phyloP scores from a whole-genome alignment of 1,140 invertebrate genomes.

The Sarcophaga bullata region DNA sequence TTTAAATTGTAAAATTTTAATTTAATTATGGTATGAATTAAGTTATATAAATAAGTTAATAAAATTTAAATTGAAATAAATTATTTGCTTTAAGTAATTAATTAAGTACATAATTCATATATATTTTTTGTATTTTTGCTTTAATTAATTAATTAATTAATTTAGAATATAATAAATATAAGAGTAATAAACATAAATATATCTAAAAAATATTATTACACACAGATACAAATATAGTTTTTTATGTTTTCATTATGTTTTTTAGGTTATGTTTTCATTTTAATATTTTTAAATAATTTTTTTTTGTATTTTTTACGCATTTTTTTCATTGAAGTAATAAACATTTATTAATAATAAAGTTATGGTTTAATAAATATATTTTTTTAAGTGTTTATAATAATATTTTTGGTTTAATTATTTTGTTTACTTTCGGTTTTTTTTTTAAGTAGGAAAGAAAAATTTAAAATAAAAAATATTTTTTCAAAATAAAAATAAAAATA shows the following conservation, averaged over 20 bases:
- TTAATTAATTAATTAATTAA: slow-evolving; percentile 38
- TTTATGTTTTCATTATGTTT: slow-evolving; percentile 29
- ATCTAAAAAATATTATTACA: slow-evolving; percentile 40
- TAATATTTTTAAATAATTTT: not conserved
- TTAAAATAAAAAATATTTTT: slow-evolving; percentile 20
- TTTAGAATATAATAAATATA: slow-evolving; percentile 41
- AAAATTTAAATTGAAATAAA: slow-evolving; percentile 46
- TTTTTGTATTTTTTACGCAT: slow-evolving; percentile 1
- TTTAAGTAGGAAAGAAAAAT: not conserved
- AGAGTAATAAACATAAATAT: slow-evolving; percentile 41
- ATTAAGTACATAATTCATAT: slow-evolving; percentile 38
- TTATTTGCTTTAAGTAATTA: slow-evolving; percentile 37
- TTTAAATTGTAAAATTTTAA: not conserved
- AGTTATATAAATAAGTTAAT: slow-evolving; percentile 47
- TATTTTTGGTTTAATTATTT: slow-evolving; percentile 5
- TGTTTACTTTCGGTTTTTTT: slow-evolving; percentile 27
- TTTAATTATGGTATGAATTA: slow-evolving; percentile 33
- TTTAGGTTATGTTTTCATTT: slow-evolving; percentile 18
- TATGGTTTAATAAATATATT: slow-evolving; percentile 44
- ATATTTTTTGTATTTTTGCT: not conserved
- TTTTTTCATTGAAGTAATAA: slow-evolving; percentile 41
- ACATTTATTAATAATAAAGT: slow-evolving; percentile 44
- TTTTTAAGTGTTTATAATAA: not conserved
- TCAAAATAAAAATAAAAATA: slow-evolving; percentile 37
- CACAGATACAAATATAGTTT: slow-evolving; percentile 46